A percentile compares a stretch with the other conserved stretches of the same genome.
phyloP scores from a whole-genome alignment of 2,113 vertebrate genomes.

The Lepisosteus osseus region DNA sequence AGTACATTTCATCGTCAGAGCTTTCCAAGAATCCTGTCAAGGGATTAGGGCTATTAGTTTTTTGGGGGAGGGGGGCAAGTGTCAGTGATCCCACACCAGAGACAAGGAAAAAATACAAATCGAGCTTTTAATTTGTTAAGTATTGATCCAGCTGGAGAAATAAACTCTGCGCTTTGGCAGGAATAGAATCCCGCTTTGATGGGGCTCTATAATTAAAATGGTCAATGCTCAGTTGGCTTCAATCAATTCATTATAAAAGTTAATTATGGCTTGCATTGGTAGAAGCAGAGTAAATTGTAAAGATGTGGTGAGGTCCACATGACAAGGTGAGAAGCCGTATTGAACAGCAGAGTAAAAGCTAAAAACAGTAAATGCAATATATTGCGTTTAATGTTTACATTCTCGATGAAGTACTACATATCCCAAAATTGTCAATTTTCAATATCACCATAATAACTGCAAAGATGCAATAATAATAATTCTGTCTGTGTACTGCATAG shows the following conservation, averaged over 20 bases:
- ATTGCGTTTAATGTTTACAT: slow-evolving; percentile 10
- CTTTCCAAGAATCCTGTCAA: too few species aligned
- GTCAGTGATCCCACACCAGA: too few species aligned
- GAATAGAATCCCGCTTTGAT: slow-evolving; percentile 71
- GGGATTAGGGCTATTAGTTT: too few species aligned
- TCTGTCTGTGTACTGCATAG: too few species aligned
- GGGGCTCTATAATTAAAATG: slow-evolving; percentile 75
- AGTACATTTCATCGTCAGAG: too few species aligned
- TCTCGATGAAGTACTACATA: slow-evolving; percentile 29
- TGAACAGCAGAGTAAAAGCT: slow-evolving; percentile 34
- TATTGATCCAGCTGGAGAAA: slow-evolving; percentile 68
- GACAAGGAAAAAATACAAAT: slow-evolving; percentile 64
- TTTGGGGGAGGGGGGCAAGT: too few species aligned
- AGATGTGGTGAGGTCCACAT: slow-evolving; percentile 40
- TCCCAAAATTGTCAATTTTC: slow-evolving; percentile 22
- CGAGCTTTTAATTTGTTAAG: slow-evolving; percentile 71
- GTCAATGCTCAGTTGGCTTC: slow-evolving; percentile 74
- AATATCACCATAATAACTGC: too few species aligned
- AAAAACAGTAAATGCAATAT: slow-evolving; percentile 51
- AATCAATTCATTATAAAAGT: slow-evolving; percentile 76
- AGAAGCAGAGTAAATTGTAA: slow-evolving; percentile 22
- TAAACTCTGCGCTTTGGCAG: slow-evolving; percentile 75
- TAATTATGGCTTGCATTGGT: slow-evolving; percentile 65
- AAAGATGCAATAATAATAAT: too few species aligned
- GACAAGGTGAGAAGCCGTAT: slow-evolving; percentile 43